Evolutionary conservation across 2,888 invertebrate genomes (phyloP).

Genomic region (Muschampia staudingeri): DNA sequence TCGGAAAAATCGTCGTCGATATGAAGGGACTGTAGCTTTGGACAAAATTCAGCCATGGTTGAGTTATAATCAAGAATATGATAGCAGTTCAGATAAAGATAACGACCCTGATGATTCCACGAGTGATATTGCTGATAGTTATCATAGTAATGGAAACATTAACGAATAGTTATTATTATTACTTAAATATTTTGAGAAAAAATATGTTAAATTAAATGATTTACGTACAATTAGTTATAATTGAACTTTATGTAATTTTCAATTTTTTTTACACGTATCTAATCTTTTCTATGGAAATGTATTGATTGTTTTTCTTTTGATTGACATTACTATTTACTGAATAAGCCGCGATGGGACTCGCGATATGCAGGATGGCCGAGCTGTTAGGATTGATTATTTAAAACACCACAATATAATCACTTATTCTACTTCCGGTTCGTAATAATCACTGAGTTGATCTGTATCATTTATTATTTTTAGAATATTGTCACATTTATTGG

Average conservation of each 20-base stretch:
- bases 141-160: not conserved
- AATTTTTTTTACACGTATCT: not conserved
- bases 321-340: not conserved
- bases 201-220: no score
- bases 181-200: no score
- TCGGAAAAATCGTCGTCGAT: conserved; percentile 46
- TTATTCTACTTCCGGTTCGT: no score
- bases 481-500: no score
- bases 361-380: conserved; percentile 34
- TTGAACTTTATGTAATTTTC: no score
- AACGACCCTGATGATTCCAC: not conserved
- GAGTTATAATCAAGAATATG: conserved; percentile 20
- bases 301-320: not conserved
- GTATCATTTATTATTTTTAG: no score
- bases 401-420: no score
- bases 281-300: not conserved
- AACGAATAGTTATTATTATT: not conserved
- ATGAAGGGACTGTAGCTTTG: conserved; percentile 49
- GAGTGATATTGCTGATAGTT: not conserved
- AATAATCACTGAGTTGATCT: no score
- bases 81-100: not conserved
- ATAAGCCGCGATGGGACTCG: conserved; percentile 18
- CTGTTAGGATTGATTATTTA: conserved; percentile 1
- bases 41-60: conserved; percentile 52
- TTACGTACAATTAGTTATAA: no score